Evolutionary conservation across 2,888 invertebrate species (phyloP).

Genomic region (Luperina testacea): DNA sequence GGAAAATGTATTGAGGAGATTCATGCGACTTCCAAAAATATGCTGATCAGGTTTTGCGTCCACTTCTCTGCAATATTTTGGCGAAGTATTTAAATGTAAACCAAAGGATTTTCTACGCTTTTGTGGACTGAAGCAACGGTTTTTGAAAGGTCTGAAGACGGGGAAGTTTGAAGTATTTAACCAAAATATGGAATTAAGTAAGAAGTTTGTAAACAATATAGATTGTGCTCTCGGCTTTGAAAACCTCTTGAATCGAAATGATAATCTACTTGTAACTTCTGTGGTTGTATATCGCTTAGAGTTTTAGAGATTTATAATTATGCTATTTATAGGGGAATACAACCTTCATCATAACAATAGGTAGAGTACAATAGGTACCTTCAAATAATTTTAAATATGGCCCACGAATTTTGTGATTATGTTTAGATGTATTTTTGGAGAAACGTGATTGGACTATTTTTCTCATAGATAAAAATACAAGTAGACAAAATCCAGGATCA

Average conservation of each 20-base stretch:
- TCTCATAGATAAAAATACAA: background rate
- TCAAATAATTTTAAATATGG: background rate
- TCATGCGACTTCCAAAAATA: constrained; percentile 25
- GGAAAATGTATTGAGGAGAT: constrained; percentile 2
- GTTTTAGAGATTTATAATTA: background rate
- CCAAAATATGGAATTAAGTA: constrained; percentile 35
- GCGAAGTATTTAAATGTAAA: constrained; percentile 54
- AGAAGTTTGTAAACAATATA: constrained; percentile 47
- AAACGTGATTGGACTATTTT: background rate
- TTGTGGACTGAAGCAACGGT: constrained; percentile 44
- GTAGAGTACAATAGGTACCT: background rate
- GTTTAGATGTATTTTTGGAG: background rate
- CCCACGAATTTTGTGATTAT: background rate
- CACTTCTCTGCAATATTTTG: constrained; percentile 23
- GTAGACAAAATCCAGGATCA: background rate
- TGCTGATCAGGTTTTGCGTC: constrained; percentile 29
- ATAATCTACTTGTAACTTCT: constrained; percentile 10
- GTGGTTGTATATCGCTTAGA: background rate
- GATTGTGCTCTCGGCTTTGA: constrained; percentile 12
- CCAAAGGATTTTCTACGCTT: constrained; percentile 52
- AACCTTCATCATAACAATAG: background rate
- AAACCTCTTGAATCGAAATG: constrained; percentile 24
- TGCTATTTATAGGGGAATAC: background rate
- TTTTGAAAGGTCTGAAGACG: constrained; percentile 40
- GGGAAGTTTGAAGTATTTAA: constrained; percentile 42